Evolutionary conservation across 1,140 invertebrate genomes (phyloP), one percentile per base, ranked within the genome.

Genomic region (Drosophila trapezifrons): DNA sequence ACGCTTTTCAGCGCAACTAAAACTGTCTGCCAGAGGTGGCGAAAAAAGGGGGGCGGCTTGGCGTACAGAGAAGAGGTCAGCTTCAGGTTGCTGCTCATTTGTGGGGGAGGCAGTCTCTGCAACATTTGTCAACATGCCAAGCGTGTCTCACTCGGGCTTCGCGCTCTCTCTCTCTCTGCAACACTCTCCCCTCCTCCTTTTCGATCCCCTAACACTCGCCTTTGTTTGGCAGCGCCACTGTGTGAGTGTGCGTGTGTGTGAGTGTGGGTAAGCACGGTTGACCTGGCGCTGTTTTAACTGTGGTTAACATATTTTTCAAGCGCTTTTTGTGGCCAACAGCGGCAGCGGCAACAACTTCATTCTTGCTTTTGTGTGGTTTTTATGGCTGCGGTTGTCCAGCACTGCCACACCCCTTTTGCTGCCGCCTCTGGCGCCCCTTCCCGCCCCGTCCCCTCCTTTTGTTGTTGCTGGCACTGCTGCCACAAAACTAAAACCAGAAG

Each of bases 281-380:
- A 87, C 84, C 84, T 87, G 84, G 84, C 84, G 83, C 79, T 87
- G 83, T 87, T 87, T 87, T 87, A 87, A 87, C 84, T 87, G 84
- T 89, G 84, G 84, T 87, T 87, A 87, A 87, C 84, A 87, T 89
- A 87, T 87, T 87, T 87, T 87, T 87, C 84, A 87, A 87, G 83
- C 83, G 83, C 83, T 87, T 87, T 77, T 85, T 87, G 83, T 78
- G 83, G 83, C 79, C 77, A 83, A 57, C 71, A 72, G 75, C 52
- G 74, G 70, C 81, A 73, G 82, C 76, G 84, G 83, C 84, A 87
- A 87, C 84, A 89, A 87, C 84, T 87, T 87, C 84, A 89, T 89
- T 87, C 80, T 89, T 87, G 85, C 80, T 89, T 87, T 87, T 89
- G 80, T 87, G 84, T 89, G 84, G 84, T 89, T 87, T 87, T 87